Percentiles rank a stretch among this genome's conserved stretches.
Evolutionary conservation across 2,113 vertebrate genomes (phyloP).

Genomic region (Motacilla alba): DNA sequence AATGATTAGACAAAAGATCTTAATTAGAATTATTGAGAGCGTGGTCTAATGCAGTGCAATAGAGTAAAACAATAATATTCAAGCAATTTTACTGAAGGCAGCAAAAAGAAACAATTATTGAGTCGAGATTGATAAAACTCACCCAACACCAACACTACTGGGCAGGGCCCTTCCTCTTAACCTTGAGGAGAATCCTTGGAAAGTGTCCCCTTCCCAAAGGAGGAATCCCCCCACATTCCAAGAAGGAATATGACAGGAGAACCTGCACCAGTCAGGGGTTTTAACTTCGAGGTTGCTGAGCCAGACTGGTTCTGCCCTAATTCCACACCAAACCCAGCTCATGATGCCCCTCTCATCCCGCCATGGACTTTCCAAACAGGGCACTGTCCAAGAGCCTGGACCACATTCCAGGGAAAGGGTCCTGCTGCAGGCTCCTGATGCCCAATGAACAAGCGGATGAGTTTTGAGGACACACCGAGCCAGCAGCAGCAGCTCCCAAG

Average conservation of each 20-base stretch:
- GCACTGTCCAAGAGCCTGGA: not conserved
- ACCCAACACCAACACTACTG: not conserved
- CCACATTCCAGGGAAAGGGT: not conserved
- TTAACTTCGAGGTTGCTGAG: not conserved
- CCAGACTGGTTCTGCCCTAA: not conserved
- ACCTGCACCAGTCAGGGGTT: not conserved
- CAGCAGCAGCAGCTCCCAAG: not conserved
- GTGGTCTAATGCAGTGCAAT: accelerated
- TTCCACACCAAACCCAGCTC: not conserved
- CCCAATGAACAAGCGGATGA: not conserved
- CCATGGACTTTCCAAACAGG: accelerated
- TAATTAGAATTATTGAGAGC: not conserved
- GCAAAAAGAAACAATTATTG: not conserved
- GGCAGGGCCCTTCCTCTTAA: not conserved
- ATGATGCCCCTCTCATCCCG: not conserved
- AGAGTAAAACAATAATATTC: accelerated
- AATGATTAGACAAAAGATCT: accelerated
- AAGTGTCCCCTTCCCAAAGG: not conserved
- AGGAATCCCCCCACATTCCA: not conserved
- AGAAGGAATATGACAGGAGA: not conserved
- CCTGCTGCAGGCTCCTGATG: not conserved
- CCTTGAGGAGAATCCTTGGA: no score
- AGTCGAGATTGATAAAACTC: not conserved
- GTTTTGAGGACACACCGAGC: not conserved
- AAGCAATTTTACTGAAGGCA: not conserved